These are phyloP conservation scores for Valencia hispanica DNA, from an alignment of 2,797 vertebrate species.

Conservation along the genomic window DNA sequence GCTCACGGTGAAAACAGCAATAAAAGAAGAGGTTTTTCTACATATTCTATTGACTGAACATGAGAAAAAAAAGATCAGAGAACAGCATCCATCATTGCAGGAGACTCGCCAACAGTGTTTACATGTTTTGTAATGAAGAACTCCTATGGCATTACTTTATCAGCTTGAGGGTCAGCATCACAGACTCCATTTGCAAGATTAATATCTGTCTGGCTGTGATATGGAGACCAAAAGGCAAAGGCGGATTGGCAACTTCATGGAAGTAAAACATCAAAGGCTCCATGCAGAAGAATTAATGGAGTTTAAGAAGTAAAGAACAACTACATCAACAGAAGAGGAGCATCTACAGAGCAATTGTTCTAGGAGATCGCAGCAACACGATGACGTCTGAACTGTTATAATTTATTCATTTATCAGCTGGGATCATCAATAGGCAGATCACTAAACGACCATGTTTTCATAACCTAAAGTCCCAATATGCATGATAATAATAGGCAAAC, in stretches of 20 bases:
- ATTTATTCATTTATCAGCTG: not conserved
- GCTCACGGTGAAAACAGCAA: not conserved
- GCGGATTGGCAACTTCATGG: not conserved
- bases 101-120: not conserved
- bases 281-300: constrained; percentile 32
- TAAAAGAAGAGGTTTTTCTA: not conserved
- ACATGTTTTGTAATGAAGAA: constrained; percentile 13
- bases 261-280: constrained; percentile 10
- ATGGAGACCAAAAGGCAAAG: constrained; percentile 18
- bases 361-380: not conserved
- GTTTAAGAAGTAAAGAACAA: constrained; percentile 14
- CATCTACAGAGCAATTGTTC: not conserved
- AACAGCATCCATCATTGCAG: not conserved
- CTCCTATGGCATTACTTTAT: not conserved
- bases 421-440: not conserved
- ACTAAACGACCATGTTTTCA: not conserved
- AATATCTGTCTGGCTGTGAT: constrained; percentile 16
- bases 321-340: not conserved
- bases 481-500: not conserved
- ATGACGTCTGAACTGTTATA: not conserved
- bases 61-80: not conserved
- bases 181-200: not conserved
- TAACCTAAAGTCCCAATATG: not conserved
- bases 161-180: constrained; percentile 3
- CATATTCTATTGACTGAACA: not conserved